Evolutionary conservation across 2,113 vertebrate genomes (phyloP), one percentile per base, ranked within the genome.

Genomic region (Thryonomys swinderianus): DNA sequence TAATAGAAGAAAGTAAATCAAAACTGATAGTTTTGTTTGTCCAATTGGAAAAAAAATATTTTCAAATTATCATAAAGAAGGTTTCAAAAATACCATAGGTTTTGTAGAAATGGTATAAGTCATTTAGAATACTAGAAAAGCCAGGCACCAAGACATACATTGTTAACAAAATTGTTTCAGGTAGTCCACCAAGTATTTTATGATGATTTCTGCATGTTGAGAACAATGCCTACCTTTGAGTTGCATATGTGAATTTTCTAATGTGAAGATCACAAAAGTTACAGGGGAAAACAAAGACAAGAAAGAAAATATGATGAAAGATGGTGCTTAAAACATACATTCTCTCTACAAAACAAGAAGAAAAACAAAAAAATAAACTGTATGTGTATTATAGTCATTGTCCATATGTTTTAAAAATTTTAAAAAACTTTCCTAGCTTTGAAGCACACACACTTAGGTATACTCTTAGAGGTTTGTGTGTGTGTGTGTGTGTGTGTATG

Each of bases 261-360:
- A 74, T 69, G 30, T 79, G 25, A 91, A 25, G 81, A 76, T 85
- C n/a, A 71, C 34, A 90, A 90, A 67, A 42, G 30, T 89, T 89
- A 57, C 4, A 25, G 2, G 1, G 4, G 3, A 61, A 18, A 71
- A 82, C 4, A 91, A 88, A 93, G 5, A 51, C 3, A 85, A 59
- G 2, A 17, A 21, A 87, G 32, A 55, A 94, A 85, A 81, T 2
- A 48, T 20, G 86, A 4, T 10, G 69, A 71, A 85, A 71, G 2
- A 37, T 7, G 2, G 16, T 80, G 11, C 64, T 71, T 82, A 32
- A 67, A 86, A 95, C 79, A 40, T 14, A 62, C 27, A 21, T 79
- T 0, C 1, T 84, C 78, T 71, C 88, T 20, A 11, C 32, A 57
- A 37, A 32, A 76, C 21, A 51, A 8, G 51, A 8, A 55, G 10